Evolutionary conservation across 2,797 vertebrate genomes (phyloP), one percentile per base, ranked within the genome.

Genomic region (Perodicticus potto): DNA sequence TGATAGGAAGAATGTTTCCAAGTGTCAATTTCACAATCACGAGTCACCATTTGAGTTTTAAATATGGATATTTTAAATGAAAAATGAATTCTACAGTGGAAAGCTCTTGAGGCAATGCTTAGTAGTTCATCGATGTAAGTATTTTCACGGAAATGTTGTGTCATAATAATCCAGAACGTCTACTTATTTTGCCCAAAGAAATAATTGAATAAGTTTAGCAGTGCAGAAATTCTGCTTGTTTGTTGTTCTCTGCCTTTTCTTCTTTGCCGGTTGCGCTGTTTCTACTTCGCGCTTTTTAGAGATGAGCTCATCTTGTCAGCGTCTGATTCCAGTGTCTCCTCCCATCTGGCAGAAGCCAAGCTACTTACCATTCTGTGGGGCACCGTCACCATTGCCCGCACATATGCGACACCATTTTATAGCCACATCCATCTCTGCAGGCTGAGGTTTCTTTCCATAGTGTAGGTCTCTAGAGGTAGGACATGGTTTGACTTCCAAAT

Each of bases 271-370:
- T 94, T 99, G 99, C 97, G 99, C 99, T 45, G 98, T 98, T 97
- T 99, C 99, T 76, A 99, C 98, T 90, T 99, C 99, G 4, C 99
- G 99, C 95, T 99, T 99, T 98, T 99, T 99, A 0, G 99, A 99
- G 85, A 97, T 69, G 27, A 97, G 91, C 7, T 98, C 94, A 20
- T 99, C 99, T 57, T 97, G 22, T 99, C 99, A 63, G 98, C 99
- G 97, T 99, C 99, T 99, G 49, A 53, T 53, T 53, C 49, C 49
- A 53, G 49, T 4, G 49, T 53, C 49, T 53, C 49, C 14, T 53
- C 45, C 45, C 11, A 2, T 49, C 45, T 12, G 12, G 45, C 45
- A 53, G 49, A 53, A 53, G 49, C 49, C 49, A 5, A 1, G 14
- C 49, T 4, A 14, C 49, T 53, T 53, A 53, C 45, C 49, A 53